Base-by-base conservation (phyloP, 2,888 invertebrate genomes). In the Cephus pygmeus region DNA sequence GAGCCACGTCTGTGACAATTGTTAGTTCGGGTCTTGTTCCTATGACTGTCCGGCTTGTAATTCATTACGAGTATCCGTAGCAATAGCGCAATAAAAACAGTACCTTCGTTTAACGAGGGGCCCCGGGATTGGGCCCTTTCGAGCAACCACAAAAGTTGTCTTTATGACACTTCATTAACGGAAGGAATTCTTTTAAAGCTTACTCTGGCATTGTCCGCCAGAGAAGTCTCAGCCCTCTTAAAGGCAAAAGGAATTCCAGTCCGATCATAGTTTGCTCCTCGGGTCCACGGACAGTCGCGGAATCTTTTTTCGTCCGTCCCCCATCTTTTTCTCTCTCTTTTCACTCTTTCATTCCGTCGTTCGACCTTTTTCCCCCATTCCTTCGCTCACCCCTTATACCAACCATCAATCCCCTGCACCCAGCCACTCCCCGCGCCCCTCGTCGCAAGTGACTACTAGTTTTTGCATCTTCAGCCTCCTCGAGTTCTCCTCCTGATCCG, bases 211-310 rank as follows among this genome's bases (percentile, higher is more conserved):
- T 84, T 82, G 85, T 83, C 80, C 82, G 80, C 68, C 30, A 15
- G 40, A 34, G 23, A 75, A 75, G 71, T 85, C 86, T 85, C 83
- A 85, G 84, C 83, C 85, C 89, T 87, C 83, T 86, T 86, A 86
- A 87, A 88, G 87, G 86, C 86, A 85, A 86, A 84, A 86, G 89
- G 90, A 89, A 90, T 90, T 88, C 87, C 88, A 87, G 80, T 83
- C 83, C 85, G 82, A 89, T 91, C 90, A 89, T 90, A 90, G 89
- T 87, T 88, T 85, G 88, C 87, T 86, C 87, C 88, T 88, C 83
- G 83, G 86, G 83, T 69, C 76, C 76, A 40, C 30, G 73, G 33
- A 86, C 86, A 84, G 85, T 87, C 83, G 86, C 87, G 86, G 85
- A 87, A 87, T 87, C 86, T 84, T 82, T 81, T 82, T 81, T 75